phyloP scores from a whole-genome alignment of 1,140 invertebrate species.

The Meloidogyne floridensis region DNA sequence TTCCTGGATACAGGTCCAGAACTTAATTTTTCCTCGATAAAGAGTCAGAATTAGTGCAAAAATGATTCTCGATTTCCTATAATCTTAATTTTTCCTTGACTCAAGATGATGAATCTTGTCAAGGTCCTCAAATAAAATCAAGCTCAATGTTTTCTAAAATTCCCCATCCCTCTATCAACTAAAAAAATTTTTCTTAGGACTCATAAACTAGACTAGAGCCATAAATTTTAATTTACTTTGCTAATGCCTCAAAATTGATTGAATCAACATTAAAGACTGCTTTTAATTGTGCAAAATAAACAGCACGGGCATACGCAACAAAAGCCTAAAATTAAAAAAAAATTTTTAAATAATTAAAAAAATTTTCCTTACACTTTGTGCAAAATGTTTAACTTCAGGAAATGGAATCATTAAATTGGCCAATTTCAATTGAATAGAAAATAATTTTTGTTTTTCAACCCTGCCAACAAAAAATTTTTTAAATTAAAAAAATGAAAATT shows the following conservation, averaged over 20 bases:
- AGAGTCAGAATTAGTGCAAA: background rate
- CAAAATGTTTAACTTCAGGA: conserved; percentile 60
- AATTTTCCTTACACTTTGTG: conserved; percentile 57
- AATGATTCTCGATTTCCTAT: background rate
- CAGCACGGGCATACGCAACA: conserved; percentile 57
- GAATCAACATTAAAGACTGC: conserved; percentile 57
- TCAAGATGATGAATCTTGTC: no score
- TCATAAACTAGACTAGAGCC: no score
- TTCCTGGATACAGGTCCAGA: no score
- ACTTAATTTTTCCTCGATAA: no score
- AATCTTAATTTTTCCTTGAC: no score
- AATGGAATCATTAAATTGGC: conserved; percentile 46
- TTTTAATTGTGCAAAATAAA: conserved; percentile 58
- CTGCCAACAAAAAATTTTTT: conserved; percentile 36
- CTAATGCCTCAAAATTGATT: conserved; percentile 56
- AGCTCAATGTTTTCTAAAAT: no score
- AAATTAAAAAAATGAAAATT: conserved; percentile 41
- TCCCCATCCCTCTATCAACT: no score
- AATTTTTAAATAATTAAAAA: conserved; percentile 33
- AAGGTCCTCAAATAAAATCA: no score
- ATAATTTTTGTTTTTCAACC: conserved; percentile 48
- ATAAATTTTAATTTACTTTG: conserved; percentile 29
- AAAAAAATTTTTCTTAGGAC: background rate
- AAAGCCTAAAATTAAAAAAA: conserved; percentile 46
- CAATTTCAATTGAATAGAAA: conserved; percentile 55